Evolutionary conservation across 2,888 invertebrate species (phyloP), one percentile per base, ranked within the genome.

Genomic region (Yponomeuta malinellus): DNA sequence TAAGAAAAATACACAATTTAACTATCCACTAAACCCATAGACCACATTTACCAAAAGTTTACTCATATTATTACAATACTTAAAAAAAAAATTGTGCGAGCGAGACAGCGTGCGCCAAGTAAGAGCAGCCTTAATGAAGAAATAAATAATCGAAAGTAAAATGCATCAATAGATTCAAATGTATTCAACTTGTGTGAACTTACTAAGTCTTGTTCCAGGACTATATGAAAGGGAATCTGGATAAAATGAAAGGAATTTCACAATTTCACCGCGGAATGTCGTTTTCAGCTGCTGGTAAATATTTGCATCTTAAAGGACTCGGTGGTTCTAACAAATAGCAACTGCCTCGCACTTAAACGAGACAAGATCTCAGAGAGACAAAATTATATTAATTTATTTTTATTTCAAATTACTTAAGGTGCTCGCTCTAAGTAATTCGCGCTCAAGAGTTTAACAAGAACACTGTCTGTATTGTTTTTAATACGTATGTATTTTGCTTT

Each of bases 231-330:
- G 52, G 15, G 15, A 12, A 59, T 59, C 15, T 15, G 12, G 4
- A 15, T 59, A 59, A 59, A 59, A 15, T 59, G 15, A 29, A 33
- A 65, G 10, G 31, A 65, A 65, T 65, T 65, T 65, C 33, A 65
- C 33, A 33, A 65, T 31, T 65, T 65, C 10, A 10, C 33, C 31
- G 31, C 10, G 33, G 65, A 65, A 65, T 65, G 65, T 10, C 65
- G 12, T 65, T 29, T 65, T 4, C 65, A 29, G 65, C 65, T 65
- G 10, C 65, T 65, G 31, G 73, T 76, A 76, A 73, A 72, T 73
- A 81, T 83, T 81, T 80, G 75, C 80, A 80, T 80, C 72, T 77
- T 75, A 74, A 77, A 74, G 69, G 52, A 52, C 52, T 10, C 52
- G 1, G 73, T 77, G 76, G 79, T 79, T 78, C 74, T 73, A 71